phyloP scores from a whole-genome alignment of 2,113 vertebrate genomes.

The Toxotes jaculatrix region DNA sequence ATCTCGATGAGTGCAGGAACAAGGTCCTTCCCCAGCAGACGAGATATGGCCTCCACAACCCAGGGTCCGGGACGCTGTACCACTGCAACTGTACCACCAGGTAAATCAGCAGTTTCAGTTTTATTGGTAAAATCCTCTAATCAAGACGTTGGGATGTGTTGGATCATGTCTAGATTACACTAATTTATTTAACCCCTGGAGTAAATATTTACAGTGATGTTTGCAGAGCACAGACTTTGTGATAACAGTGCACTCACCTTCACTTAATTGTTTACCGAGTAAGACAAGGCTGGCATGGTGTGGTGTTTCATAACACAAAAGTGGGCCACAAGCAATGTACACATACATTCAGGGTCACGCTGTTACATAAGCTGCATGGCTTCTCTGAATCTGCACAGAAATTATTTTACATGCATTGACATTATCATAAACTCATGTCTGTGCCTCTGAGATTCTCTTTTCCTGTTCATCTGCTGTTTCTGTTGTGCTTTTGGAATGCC shows the following conservation, averaged over 20 bases:
- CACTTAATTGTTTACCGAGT: neutral
- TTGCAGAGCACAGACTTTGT: neutral
- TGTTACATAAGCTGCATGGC: slow-evolving; percentile 26
- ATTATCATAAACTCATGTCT: neutral
- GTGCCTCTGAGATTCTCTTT: neutral
- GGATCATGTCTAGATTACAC: neutral
- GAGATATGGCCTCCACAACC: slow-evolving; percentile 85
- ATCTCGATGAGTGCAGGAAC: slow-evolving; percentile 80
- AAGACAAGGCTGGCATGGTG: neutral
- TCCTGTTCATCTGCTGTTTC: neutral
- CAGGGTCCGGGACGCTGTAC: slow-evolving; percentile 77
- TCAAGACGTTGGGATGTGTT: neutral
- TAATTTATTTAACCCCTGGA: neutral
- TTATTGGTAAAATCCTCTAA: neutral
- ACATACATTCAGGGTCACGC: neutral
- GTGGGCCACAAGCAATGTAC: slow-evolving; percentile 1
- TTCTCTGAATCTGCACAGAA: neutral
- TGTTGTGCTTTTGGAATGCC: neutral
- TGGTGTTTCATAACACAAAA: slow-evolving; percentile 39
- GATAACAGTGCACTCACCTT: slow-evolving; percentile 19
- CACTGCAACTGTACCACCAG: slow-evolving; percentile 89
- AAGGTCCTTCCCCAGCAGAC: slow-evolving; percentile 80
- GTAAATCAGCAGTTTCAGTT: slow-evolving; percentile 61
- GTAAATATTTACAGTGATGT: slow-evolving; percentile 30
- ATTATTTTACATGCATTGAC: neutral